Percentiles rank a stretch among this genome's conserved stretches.
These are phyloP conservation scores for Aspidiotus rigidus DNA, from an alignment of 2,888 invertebrate species.

Conservation along the genomic window DNA sequence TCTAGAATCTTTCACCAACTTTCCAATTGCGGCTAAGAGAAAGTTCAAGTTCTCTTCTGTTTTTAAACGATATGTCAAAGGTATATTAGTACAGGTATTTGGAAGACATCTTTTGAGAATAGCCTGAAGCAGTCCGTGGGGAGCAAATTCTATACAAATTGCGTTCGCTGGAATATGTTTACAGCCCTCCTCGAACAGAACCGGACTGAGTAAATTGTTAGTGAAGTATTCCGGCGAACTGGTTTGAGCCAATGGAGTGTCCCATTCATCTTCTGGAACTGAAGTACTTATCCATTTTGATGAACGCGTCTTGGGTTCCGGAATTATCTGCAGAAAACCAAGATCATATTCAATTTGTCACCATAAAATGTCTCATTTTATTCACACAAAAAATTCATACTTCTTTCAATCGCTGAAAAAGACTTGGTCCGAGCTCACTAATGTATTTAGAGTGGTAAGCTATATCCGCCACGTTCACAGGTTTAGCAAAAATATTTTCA, in stretches of 20 bases:
- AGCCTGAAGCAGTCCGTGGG: conserved; percentile 79
- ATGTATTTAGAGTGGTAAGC: conserved; percentile 85
- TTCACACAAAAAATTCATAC: conserved; percentile 41
- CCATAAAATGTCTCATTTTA: too few species aligned
- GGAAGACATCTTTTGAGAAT: conserved; percentile 67
- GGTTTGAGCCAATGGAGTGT: conserved; percentile 47
- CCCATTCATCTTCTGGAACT: conserved; percentile 53
- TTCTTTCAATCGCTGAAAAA: conserved; percentile 54
- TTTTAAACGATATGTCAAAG: conserved; percentile 23
- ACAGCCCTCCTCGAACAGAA: conserved; percentile 73
- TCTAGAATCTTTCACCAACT: conserved; percentile 40
- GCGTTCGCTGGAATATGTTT: conserved; percentile 70
- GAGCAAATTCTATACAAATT: conserved; percentile 78
- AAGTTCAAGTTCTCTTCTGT: conserved; percentile 44
- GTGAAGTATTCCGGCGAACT: conserved; percentile 60
- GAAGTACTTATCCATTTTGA: conserved; percentile 59
- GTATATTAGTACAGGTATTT: conserved; percentile 26
- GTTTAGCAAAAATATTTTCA: conserved; percentile 68
- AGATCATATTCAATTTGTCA: too few species aligned
- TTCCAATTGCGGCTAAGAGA: conserved; percentile 45
- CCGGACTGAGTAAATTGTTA: conserved; percentile 58
- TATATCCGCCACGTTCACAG: conserved; percentile 76
- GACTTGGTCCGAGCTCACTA: conserved; percentile 57
- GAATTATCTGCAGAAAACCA: conserved; percentile 43
- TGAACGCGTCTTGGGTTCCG: conserved; percentile 48